Conservation (phyloP, 2,113 vertebrate species). For the Isurus oxyrinchus region DNA sequence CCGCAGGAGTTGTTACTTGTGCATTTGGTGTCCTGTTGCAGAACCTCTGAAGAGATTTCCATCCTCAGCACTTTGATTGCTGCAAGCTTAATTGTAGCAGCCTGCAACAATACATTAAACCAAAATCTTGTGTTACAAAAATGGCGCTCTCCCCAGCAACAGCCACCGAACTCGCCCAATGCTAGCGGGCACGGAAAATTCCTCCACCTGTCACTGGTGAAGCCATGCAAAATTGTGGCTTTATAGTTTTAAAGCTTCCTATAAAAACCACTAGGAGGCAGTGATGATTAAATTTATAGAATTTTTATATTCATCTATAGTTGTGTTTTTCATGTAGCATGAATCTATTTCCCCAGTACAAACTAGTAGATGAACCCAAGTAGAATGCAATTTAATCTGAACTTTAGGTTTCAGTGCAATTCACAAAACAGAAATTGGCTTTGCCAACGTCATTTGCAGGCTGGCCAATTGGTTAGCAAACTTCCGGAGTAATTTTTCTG, state of each 20-base stretch:
- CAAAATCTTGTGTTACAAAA: neutral
- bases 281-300: neutral
- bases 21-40: neutral
- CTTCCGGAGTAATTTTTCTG: neutral
- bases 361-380: neutral
- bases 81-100: neutral
- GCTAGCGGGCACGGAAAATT: too few species aligned
- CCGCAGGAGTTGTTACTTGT: neutral
- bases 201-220: too few species aligned
- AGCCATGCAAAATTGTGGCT: neutral
- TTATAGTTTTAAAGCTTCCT: neutral
- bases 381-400: neutral
- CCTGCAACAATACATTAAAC: neutral
- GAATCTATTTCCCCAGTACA: neutral
- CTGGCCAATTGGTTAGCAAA: neutral
- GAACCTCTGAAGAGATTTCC: neutral
- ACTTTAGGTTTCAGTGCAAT: neutral
- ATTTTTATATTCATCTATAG: neutral
- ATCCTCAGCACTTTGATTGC: neutral
- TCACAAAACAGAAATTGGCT: neutral
- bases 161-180: too few species aligned
- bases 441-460: neutral
- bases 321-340: neutral
- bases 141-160: neutral
- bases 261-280: conserved; percentile 19